Evolutionary conservation across 2,797 vertebrate species (phyloP).

Genomic region (Poeciliopsis gracilis): DNA sequence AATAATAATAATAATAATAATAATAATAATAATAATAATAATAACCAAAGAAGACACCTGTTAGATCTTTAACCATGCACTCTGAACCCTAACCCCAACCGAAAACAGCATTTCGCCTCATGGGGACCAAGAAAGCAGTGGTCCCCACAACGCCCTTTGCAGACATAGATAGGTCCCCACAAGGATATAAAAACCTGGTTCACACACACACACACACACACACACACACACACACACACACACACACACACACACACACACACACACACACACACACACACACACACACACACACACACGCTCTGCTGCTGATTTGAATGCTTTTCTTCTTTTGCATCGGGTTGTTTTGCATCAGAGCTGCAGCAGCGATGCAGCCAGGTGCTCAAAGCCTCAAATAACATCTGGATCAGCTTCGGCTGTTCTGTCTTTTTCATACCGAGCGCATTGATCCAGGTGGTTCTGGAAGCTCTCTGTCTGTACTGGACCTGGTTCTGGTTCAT

Average conservation of each 20-base stretch:
- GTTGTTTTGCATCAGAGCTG: neutral
- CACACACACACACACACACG: neutral
- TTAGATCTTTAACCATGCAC: neutral
- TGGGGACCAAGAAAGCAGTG: no score
- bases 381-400: neutral
- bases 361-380: neutral
- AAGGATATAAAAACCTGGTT: neutral
- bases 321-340: slow-evolving; percentile 9
- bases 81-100: neutral
- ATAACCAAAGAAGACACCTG: neutral
- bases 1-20: neutral
- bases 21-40: neutral
- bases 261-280: neutral
- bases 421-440: neutral
- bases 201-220: neutral
- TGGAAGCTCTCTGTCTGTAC: neutral
- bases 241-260: neutral
- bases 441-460: neutral
- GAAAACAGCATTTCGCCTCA: no score
- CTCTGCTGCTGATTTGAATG: slow-evolving; percentile 8
- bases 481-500: neutral
- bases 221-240: neutral
- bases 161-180: no score
- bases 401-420: neutral
- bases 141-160: no score